phyloP scores from a whole-genome alignment of 2,797 vertebrate species.

The Apodemus agrarius region DNA sequence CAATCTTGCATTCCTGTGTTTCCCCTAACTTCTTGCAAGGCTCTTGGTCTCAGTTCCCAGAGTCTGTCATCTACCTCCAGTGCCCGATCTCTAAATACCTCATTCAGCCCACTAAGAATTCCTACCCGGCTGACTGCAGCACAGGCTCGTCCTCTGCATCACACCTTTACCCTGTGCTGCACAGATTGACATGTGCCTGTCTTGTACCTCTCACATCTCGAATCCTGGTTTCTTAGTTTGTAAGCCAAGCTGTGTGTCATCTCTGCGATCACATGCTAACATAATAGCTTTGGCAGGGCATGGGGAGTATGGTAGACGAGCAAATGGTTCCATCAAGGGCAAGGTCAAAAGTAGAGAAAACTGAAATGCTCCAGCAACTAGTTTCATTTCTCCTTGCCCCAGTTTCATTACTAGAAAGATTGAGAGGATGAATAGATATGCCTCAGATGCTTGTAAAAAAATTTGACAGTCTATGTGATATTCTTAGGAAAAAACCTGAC shows the following conservation, averaged over 20 bases:
- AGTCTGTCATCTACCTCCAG: background rate
- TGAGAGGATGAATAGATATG: background rate
- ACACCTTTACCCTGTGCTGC: background rate
- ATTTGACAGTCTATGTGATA: background rate
- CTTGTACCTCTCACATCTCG: background rate
- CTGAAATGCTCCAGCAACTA: background rate
- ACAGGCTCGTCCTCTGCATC: background rate
- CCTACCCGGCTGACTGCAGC: background rate
- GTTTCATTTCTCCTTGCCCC: constrained; percentile 23
- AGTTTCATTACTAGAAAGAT: constrained; percentile 27
- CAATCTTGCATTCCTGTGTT: background rate
- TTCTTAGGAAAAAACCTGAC: background rate
- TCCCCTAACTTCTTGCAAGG: background rate
- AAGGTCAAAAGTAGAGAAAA: background rate
- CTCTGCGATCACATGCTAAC: background rate
- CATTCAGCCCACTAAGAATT: background rate
- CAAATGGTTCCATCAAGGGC: background rate
- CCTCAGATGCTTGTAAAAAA: background rate
- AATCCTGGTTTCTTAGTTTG: background rate
- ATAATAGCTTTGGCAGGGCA: background rate
- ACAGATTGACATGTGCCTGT: background rate
- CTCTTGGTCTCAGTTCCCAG: background rate
- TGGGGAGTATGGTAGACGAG: background rate
- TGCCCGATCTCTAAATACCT: background rate
- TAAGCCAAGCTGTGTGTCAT: background rate